Base-by-base conservation (phyloP, 2,113 vertebrate genomes). In the Lonchura striata region DNA sequence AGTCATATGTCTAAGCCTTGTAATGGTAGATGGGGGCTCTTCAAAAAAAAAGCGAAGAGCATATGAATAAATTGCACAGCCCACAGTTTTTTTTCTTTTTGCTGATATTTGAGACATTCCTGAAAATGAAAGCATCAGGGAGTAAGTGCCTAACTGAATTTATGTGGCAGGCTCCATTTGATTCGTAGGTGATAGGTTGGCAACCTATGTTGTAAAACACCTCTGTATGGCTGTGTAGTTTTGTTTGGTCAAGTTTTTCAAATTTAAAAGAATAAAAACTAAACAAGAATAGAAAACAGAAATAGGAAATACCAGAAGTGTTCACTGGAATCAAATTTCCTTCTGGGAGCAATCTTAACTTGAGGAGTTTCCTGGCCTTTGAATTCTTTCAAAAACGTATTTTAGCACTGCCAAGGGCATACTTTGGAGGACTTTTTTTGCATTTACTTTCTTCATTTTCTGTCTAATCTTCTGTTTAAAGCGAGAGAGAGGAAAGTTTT, bases 221-320 rank as follows among this genome's bases (percentile, higher is more conserved):
- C 81, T 92, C 89, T 85, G 41, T 84, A 92, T 52, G 47, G 59
- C 81, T 94, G 78, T 79, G 80, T 79, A 84, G 77, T 49, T 89
- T 68, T 94, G 84, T 96, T 94, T 85, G 66, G 87, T 95, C 84
- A 94, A 92, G 82, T 91, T 95, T 92, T 97, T 87, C 63, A 91
- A 90, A 95, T 95, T 92, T 88, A 85, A 80, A 94, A 95, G 81
- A 89, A 92, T 89, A 96, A 95, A 92, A 95, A 79, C 77, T 84
- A 94, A 95, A 97, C 78, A 94, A 91, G 91, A 91, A 89, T 50
- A 94, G 89, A 95, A 96, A 97, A 96, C 91, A 97, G 95, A 97
- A 97, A 95, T 95, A 95, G 94, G 92, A 97, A 97, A 96, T 95
- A 95, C 95, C 95, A 96, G 37, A 87, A 95, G 81, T 75, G 61